A percentile compares a stretch with the other conserved stretches of the same genome.
Conservation (phyloP, 2,888 invertebrate genomes). For the Ormyrus thymus region DNA sequence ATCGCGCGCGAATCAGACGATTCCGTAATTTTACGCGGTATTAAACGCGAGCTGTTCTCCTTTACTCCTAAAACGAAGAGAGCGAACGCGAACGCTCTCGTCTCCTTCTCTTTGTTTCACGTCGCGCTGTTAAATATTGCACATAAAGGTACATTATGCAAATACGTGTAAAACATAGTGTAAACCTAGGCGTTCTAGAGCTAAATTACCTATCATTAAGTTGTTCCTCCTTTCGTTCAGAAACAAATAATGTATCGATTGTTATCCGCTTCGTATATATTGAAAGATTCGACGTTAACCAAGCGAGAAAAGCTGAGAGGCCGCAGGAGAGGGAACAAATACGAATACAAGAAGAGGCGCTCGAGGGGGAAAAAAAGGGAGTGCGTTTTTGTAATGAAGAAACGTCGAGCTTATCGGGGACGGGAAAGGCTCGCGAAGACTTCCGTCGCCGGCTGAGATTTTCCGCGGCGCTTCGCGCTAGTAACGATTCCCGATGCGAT, state of each 20-base stretch:
- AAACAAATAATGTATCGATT: constrained; percentile 49
- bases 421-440: background rate
- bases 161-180: constrained; percentile 9
- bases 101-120: constrained; percentile 39
- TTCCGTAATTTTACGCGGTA: constrained; percentile 19
- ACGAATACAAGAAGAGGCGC: constrained; percentile 32
- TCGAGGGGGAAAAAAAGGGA: constrained; percentile 36
- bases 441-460: constrained; percentile 30
- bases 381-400: constrained; percentile 51
- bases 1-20: constrained; percentile 8
- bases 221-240: constrained; percentile 21
- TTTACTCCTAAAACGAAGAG: constrained; percentile 31
- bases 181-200: constrained; percentile 19
- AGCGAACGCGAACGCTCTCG: background rate
- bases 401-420: constrained; percentile 39
- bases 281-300: constrained; percentile 40
- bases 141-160: constrained; percentile 42
- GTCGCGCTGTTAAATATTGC: constrained; percentile 52
- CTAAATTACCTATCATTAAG: constrained; percentile 11
- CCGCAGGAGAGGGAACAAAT: constrained; percentile 10
- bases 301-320: constrained; percentile 11
- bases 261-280: constrained; percentile 43
- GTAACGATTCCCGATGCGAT: constrained; percentile 46
- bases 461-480: constrained; percentile 3
- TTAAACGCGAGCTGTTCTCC: constrained; percentile 19